These are phyloP conservation scores for Ochropleura leucogaster DNA, from an alignment of 2,888 invertebrate genomes.

Conservation along the genomic window DNA sequence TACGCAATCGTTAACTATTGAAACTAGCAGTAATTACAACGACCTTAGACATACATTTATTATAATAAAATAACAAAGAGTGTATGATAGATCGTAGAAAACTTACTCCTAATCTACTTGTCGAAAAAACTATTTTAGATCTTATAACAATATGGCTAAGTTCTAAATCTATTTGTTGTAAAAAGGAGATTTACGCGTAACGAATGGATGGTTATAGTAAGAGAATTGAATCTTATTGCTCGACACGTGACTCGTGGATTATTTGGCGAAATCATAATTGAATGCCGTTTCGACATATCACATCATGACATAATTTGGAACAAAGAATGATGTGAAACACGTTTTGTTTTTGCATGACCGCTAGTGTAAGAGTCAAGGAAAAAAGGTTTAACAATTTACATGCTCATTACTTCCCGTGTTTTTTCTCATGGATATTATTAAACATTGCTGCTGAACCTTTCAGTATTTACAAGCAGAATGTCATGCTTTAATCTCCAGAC, in stretches of 20 bases:
- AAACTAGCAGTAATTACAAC: conserved; percentile 51
- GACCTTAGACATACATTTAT: conserved; percentile 51
- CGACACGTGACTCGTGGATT: conserved; percentile 56
- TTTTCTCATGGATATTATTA: not conserved
- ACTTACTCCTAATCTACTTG: conserved; percentile 5
- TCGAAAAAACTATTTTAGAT: conserved; percentile 7
- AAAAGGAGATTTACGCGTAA: not conserved
- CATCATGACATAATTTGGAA: conserved; percentile 34
- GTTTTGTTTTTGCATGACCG: conserved; percentile 14
- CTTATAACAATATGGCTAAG: not conserved
- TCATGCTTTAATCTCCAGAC: too few species aligned
- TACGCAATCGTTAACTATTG: conserved; percentile 50
- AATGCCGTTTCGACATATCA: conserved; percentile 41
- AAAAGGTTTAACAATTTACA: not conserved
- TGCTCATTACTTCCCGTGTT: not conserved
- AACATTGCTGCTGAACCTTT: not conserved
- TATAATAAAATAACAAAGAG: conserved; percentile 52
- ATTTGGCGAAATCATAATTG: conserved; percentile 57
- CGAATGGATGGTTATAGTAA: conserved; percentile 2
- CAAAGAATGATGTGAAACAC: conserved; percentile 36
- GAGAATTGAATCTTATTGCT: conserved; percentile 28
- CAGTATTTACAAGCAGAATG: not conserved
- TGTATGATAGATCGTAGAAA: conserved; percentile 17
- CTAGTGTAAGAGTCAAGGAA: conserved; percentile 8
- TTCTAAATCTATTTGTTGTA: not conserved